A percentile compares a stretch with the other conserved stretches of the same genome.
Conservation (phyloP, 2,113 vertebrate species). For the Takifugu flavidus region DNA sequence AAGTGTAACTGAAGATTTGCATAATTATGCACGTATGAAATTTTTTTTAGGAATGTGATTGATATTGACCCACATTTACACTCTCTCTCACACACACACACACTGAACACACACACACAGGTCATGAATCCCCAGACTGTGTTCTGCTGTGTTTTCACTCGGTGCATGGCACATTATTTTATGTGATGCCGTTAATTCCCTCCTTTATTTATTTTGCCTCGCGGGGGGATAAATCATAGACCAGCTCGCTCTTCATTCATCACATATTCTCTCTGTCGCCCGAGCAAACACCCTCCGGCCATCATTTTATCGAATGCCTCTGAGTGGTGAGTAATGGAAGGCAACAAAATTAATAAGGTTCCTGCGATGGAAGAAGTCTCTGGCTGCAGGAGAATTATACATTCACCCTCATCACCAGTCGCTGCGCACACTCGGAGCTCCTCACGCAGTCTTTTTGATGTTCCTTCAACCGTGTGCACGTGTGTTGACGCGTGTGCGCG, state of each 20-base stretch:
- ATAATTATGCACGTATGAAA: no score
- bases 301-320: conserved; percentile 59
- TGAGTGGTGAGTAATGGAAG: conserved; percentile 57
- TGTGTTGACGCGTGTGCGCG: not conserved
- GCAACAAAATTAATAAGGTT: conserved; percentile 59
- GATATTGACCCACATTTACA: not conserved
- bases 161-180: not conserved
- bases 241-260: conserved; percentile 55
- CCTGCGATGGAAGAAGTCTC: conserved; percentile 35
- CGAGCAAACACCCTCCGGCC: conserved; percentile 51
- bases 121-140: not conserved
- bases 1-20: no score
- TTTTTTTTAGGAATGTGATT: no score
- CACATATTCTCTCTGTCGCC: conserved; percentile 55
- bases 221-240: conserved; percentile 24
- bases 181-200: conserved; percentile 3
- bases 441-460: conserved; percentile 59
- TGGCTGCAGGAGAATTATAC: conserved; percentile 48
- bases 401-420: conserved; percentile 47
- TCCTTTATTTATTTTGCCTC: conserved; percentile 4
- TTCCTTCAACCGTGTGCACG: conserved; percentile 14
- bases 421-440: conserved; percentile 33
- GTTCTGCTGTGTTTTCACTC: not conserved
- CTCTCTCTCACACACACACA: no score
- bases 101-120: not conserved